These are phyloP conservation scores for Azemiops feae DNA, from an alignment of 2,113 vertebrate genomes.

Conservation along the genomic window DNA sequence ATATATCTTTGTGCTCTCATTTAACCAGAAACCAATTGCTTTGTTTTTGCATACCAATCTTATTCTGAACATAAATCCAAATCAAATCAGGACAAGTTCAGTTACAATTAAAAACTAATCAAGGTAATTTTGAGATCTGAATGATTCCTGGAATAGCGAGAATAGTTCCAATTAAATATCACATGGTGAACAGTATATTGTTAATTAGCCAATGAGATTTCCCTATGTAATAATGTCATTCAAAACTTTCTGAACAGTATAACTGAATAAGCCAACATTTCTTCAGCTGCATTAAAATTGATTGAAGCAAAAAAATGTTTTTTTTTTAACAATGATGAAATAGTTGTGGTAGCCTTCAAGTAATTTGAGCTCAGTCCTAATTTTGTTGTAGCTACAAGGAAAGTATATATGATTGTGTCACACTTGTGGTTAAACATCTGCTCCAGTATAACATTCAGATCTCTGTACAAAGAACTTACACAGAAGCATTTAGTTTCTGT, in stretches of 20 bases:
- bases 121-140: not conserved
- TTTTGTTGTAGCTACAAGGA: constrained; percentile 16
- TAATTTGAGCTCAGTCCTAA: constrained; percentile 9
- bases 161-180: not conserved
- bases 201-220: not conserved
- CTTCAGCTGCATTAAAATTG: not conserved
- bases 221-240: not conserved
- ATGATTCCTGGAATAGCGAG: not conserved
- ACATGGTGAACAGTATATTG: not conserved
- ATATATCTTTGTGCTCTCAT: not conserved
- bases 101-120: not conserved
- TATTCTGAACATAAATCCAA: not conserved
- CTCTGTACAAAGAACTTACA: constrained; percentile 15
- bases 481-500: constrained; percentile 26
- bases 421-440: not conserved
- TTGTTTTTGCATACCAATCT: not conserved
- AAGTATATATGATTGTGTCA: not conserved
- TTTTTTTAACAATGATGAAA: not conserved
- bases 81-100: not conserved
- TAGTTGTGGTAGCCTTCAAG: not conserved
- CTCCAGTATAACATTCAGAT: not conserved
- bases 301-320: not conserved
- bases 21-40: not conserved
- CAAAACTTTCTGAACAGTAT: not conserved
- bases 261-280: not conserved